Evolutionary conservation across 2,797 vertebrate genomes (phyloP), one percentile per base, ranked within the genome.

Genomic region (Coccyzus lansbergi): DNA sequence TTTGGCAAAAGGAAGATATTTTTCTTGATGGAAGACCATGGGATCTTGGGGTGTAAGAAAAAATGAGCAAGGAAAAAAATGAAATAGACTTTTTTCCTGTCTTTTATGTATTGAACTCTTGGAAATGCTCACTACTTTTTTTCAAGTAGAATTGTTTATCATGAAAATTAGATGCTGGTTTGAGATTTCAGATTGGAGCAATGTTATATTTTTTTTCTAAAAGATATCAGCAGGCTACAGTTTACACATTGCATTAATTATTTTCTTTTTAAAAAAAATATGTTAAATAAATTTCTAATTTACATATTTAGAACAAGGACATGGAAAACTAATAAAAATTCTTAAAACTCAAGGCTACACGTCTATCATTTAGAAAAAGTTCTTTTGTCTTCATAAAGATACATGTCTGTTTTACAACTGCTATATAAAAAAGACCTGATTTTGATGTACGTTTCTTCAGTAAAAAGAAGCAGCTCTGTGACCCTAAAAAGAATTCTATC

Each of bases 41-140:
- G 2, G 3, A 7, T 2, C 51, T 94, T 1, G 1, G 4, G 3
- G 4, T 17, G 2, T 42, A 60, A 56, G 84, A 60, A 56, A 2
- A 7, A 2, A 74, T 49, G 13, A 68, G 24, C 67, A 70, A 77
- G 3, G 33, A 83, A 58, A 68, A 74, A 42, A 5, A 4, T 13
- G 83, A 64, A 67, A 58, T 34, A 67, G 59, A 3, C 5, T 62
- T 20, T 77, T 71, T 2, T 77, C 68, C 2, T 6, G 40, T 10
- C 3, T 68, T 80, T 80, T 56, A 12, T 58, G 46, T 69, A 51
- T n/a, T 10, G 11, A 71, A 25, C 33, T 34, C 24, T 17, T 38
- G n/a, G 16, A 68, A 88, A 62, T 24, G 19, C 28, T 92, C 22
- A 19, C 2, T 28, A 10, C 3, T 10, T 56, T 76, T 78, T 36